phyloP scores from a whole-genome alignment of 1,140 invertebrate genomes.

The Aphidius ervi region DNA sequence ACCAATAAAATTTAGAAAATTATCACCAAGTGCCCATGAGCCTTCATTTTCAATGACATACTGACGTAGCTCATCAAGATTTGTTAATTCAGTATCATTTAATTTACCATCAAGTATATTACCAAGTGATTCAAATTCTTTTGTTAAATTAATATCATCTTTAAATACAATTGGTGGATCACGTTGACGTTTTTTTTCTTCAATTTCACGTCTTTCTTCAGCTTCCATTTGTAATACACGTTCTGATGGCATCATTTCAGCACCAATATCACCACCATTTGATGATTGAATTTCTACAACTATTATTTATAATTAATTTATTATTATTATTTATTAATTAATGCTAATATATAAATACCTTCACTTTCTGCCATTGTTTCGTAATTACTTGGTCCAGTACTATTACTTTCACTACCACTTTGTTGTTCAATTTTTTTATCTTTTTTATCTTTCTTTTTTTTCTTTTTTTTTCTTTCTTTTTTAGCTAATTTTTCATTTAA shows the following conservation, averaged over 20 bases:
- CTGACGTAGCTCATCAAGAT: constrained; percentile 75
- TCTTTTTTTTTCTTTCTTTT: constrained; percentile 68
- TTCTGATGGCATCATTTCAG: constrained; percentile 52
- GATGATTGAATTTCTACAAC: constrained; percentile 37
- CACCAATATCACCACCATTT: constrained; percentile 37
- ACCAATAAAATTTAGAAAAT: constrained; percentile 81
- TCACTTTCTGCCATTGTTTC: constrained; percentile 46
- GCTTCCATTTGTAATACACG: constrained; percentile 60
- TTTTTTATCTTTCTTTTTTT: constrained; percentile 63
- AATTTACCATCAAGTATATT: constrained; percentile 63
- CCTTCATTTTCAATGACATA: constrained; percentile 85
- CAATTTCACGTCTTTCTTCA: constrained; percentile 62
- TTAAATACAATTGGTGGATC: constrained; percentile 83
- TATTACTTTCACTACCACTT: constrained; percentile 44
- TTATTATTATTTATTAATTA: constrained; percentile 2
- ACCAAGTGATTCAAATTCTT: constrained; percentile 63
- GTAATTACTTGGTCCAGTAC: constrained; percentile 43
- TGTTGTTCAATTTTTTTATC: constrained; percentile 40
- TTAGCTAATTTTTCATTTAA: constrained; percentile 70
- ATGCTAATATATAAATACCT: constrained; percentile 30
- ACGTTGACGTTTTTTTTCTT: constrained; percentile 67
- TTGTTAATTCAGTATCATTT: constrained; percentile 64
- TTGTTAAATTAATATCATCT: constrained; percentile 63
- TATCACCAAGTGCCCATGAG: constrained; percentile 85
- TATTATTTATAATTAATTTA: constrained; percentile 15